Base-by-base conservation (phyloP, 2,113 vertebrate genomes). In the Salvelinus namaycush region DNA sequence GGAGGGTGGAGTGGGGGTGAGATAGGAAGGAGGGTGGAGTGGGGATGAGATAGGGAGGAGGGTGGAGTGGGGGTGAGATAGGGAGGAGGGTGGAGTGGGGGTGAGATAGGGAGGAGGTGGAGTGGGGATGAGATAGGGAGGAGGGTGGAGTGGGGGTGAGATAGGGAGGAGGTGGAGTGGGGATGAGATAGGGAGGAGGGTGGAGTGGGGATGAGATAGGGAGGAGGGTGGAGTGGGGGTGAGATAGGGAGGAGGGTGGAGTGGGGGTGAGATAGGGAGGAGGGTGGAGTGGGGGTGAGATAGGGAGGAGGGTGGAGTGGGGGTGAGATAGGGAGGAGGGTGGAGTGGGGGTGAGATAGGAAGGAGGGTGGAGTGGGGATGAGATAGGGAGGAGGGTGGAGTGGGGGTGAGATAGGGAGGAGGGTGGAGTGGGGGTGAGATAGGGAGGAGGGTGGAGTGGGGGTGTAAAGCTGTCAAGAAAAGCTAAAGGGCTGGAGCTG, bases 401-500 rank as follows among this genome's bases (percentile, higher is more conserved):
- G 24, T 24, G 24, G 24, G 24, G 24, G 1, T 24, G 24, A 24
- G 24, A 24, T 24, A 24, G 24, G 24, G 24, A 24, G 24, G 24
- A 24, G 24, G 24, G 24, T 24, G 24, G 24, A 24, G 76, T 54
- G 77, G 81, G 22, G 83, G 76, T 68, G 34, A 60, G 67, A 59
- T 51, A 8, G 16, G 22, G 44, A 39, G 68, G 20, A 44, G 39
- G 69, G 39, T 16, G 44, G 7, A 12, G 44, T 8, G 67, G 68
- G 68, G 16, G 7, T 1, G 4, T 13, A n/a, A 48, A 77, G 73
- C 78, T 88, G 81, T 86, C 75, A 76, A 76, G 75, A 81, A 69
- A n/a, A 75, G 79, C 80, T 76, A 72, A 64, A 29, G 74, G 78
- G 8, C 31, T 70, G 26, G 6, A 6, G 20, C 26, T 66, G 64